Conservation (phyloP, 2,888 invertebrate species). For the Harmothoe impar region DNA sequence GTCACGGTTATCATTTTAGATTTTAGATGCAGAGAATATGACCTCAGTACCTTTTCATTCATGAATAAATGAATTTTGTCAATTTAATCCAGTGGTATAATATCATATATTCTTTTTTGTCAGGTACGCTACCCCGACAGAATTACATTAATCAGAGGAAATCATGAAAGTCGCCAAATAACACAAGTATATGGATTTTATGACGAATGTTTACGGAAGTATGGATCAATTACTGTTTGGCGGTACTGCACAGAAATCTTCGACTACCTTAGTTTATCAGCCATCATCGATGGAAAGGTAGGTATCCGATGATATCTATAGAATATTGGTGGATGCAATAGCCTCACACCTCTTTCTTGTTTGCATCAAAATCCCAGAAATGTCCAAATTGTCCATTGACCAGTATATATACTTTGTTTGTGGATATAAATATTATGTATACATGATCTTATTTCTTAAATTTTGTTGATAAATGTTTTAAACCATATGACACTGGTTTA, state of each 20-base stretch:
- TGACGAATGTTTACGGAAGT: conserved; percentile 99
- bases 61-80: no score
- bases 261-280: conserved; percentile 98
- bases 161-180: conserved; percentile 99
- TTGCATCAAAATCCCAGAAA: no score
- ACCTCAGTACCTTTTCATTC: no score
- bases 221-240: conserved; percentile 99
- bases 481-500: no score
- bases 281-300: conserved; percentile 85
- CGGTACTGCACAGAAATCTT: conserved; percentile 99
- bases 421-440: no score
- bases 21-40: no score
- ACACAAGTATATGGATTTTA: conserved; percentile 99
- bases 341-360: no score
- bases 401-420: no score
- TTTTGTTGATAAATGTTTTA: no score
- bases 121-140: conserved; percentile 88
- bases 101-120: conserved; percentile 28
- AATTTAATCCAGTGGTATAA: no score
- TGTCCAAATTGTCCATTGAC: no score
- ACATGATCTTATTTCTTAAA: no score
- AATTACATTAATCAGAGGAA: conserved; percentile 96
- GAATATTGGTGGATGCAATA: not conserved
- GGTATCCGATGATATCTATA: not conserved
- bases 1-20: not conserved